Conservation (phyloP, 2,888 invertebrate species). For the Xylocampa areola region DNA sequence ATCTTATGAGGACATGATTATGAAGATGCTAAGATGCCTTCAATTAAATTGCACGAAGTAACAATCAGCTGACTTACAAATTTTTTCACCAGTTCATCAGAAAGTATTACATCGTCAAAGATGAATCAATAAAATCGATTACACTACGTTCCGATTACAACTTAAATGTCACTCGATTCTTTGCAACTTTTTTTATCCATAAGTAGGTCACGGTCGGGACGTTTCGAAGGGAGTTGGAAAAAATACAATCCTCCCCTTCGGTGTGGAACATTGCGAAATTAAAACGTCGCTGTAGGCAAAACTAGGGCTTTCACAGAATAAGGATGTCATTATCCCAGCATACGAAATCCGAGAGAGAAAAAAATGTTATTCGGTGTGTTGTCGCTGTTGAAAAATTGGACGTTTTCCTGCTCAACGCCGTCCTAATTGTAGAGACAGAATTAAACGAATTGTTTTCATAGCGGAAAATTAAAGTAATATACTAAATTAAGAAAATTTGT, state of each 20-base stretch:
- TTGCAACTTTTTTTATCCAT: conserved; percentile 41
- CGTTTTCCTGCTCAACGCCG: conserved; percentile 47
- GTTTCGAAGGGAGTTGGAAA: conserved; percentile 65
- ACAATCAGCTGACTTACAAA: conserved; percentile 34
- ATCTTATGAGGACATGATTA: too few relatives aligned
- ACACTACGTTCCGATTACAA: conserved; percentile 29
- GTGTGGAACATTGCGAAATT: conserved; percentile 65
- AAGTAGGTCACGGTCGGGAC: conserved; percentile 76
- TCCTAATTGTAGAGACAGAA: conserved; percentile 48
- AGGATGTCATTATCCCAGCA: conserved; percentile 70
- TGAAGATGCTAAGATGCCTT: conserved; percentile 15
- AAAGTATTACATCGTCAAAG: conserved; percentile 18
- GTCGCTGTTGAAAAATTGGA: conserved; percentile 53
- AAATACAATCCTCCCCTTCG: conserved; percentile 64
- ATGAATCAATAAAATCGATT: conserved; percentile 43
- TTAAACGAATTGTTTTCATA: conserved; percentile 54
- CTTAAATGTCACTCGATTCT: conserved; percentile 50
- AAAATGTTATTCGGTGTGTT: conserved; percentile 49
- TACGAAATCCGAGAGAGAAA: conserved; percentile 55
- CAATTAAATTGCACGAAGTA: conserved; percentile 6
- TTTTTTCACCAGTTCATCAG: conserved; percentile 16
- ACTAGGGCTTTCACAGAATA: conserved; percentile 68
- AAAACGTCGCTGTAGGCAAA: conserved; percentile 75
- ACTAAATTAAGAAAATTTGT: conserved; percentile 31
- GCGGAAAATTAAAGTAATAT: conserved; percentile 40